Evolutionary conservation across 2,888 invertebrate genomes (phyloP).

Genomic region (Agrotis segetum): DNA sequence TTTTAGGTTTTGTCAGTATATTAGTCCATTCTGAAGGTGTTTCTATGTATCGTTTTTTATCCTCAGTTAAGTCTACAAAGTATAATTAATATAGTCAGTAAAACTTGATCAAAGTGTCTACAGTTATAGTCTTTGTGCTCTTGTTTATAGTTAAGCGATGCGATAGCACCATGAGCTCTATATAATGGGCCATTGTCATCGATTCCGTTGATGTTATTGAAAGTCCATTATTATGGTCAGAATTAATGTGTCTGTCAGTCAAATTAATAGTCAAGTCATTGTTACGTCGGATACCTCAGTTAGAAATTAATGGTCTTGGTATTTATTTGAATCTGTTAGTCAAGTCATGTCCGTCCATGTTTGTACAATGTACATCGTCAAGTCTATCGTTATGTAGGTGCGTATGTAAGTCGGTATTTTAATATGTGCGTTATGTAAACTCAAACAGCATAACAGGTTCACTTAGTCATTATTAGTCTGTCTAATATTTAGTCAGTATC

Average conservation of each 20-base stretch:
- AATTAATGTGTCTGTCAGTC: background rate
- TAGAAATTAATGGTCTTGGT: background rate
- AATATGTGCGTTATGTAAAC: background rate
- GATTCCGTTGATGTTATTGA: background rate
- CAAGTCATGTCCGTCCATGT: background rate
- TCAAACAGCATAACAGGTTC: background rate
- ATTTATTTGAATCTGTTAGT: slow-evolving; percentile 7
- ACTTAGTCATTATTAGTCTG: background rate
- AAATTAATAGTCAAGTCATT: slow-evolving; percentile 22
- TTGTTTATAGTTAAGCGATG: background rate
- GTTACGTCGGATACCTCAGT: background rate
- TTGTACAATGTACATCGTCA: background rate
- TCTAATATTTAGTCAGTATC: background rate
- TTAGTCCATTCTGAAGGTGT: background rate
- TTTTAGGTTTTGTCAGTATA: background rate
- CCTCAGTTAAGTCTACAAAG: slow-evolving; percentile 3
- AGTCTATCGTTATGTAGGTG: background rate
- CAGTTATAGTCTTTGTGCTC: background rate
- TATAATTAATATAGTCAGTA: background rate
- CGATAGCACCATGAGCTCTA: background rate
- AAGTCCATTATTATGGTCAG: background rate
- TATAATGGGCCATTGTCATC: slow-evolving; percentile 33
- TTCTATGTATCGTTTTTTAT: background rate
- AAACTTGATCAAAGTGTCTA: background rate
- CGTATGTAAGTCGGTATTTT: no score